Percentiles rank a stretch among this genome's conserved stretches.
These are phyloP conservation scores for Notolabrus celidotus DNA, from an alignment of 2,797 vertebrate genomes.

Conservation along the genomic window DNA sequence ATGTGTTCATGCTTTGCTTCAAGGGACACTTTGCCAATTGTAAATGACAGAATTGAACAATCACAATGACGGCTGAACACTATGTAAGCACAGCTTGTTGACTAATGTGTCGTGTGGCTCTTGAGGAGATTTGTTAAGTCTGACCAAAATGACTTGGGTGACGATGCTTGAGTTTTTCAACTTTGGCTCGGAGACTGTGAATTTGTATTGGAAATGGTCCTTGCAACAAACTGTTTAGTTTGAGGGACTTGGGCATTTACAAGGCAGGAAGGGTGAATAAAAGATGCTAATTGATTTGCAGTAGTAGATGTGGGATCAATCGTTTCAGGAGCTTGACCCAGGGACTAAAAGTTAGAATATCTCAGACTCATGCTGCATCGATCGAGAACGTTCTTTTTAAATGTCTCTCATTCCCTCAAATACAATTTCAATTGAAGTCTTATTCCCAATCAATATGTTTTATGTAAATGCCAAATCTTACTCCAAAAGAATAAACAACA, in stretches of 20 bases:
- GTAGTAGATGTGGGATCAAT: neutral
- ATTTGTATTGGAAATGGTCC: neutral
- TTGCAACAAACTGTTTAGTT: neutral
- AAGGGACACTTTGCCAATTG: constrained; percentile 5
- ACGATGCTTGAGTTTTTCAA: neutral
- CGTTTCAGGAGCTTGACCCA: neutral
- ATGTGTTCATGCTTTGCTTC: constrained; percentile 8
- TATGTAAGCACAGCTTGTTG: neutral
- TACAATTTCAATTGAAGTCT: neutral
- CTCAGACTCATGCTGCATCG: neutral
- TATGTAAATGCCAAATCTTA: too few species aligned
- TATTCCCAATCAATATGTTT: too few species aligned
- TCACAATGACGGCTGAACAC: neutral
- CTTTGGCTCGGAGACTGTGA: neutral
- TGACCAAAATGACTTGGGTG: neutral
- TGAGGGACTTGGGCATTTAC: constrained; percentile 3
- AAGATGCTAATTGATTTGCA: constrained; percentile 5
- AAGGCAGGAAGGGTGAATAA: neutral
- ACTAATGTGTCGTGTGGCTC: neutral
- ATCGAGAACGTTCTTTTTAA: neutral
- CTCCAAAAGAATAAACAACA: too few species aligned
- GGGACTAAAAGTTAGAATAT: constrained; percentile 9
- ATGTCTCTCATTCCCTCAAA: neutral
- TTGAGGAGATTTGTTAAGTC: constrained; percentile 4
- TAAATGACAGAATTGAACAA: constrained; percentile 2